A percentile compares a stretch with the other conserved stretches of the same genome.
Evolutionary conservation across 2,888 invertebrate genomes (phyloP).

Genomic region (Synergus gifuensis): DNA sequence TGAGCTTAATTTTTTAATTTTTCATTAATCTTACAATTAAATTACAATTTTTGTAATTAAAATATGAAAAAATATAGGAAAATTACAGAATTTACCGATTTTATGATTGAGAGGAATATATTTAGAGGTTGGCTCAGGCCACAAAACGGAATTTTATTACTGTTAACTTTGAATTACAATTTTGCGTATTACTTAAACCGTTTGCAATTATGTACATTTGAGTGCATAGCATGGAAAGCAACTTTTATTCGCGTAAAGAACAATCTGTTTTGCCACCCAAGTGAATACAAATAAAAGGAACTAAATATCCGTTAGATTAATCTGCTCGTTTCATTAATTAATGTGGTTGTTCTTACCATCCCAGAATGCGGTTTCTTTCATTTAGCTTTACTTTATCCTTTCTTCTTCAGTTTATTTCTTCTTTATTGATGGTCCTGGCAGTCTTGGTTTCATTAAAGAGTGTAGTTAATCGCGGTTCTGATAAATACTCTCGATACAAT

Average conservation of each 20-base stretch:
- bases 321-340: slow-evolving; percentile 4
- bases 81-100: too few relatives aligned
- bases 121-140: background rate
- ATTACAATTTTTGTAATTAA: too few relatives aligned
- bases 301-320: background rate
- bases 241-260: background rate
- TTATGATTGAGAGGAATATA: background rate
- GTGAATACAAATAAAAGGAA: background rate
- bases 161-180: background rate
- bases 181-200: background rate
- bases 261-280: slow-evolving; percentile 1
- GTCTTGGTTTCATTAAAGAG: background rate
- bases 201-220: background rate
- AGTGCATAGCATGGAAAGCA: background rate
- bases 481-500: background rate
- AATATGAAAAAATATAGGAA: too few relatives aligned
- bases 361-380: slow-evolving; percentile 5
- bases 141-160: background rate
- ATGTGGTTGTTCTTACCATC: background rate
- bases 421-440: background rate
- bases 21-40: too few relatives aligned
- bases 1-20: background rate
- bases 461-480: slow-evolving; percentile 10
- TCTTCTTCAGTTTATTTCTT: background rate
- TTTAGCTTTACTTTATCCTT: slow-evolving; percentile 12